These are phyloP conservation scores for Meganola albula DNA, from an alignment of 2,888 invertebrate genomes.

Conservation along the genomic window DNA sequence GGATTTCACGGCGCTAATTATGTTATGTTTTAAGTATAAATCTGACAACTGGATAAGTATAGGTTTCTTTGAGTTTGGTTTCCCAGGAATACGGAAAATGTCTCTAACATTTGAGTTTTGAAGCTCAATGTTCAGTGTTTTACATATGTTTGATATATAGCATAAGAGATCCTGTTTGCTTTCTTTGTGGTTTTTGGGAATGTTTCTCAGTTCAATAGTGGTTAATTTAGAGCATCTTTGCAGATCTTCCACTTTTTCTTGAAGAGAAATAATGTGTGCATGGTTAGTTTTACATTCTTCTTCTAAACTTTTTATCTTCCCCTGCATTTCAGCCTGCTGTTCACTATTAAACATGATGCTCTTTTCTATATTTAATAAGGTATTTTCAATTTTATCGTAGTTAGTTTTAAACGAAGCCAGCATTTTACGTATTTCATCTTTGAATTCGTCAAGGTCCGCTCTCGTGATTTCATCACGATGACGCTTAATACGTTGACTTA, in stretches of 20 bases:
- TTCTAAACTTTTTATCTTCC: background rate
- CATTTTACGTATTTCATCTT: constrained; percentile 1
- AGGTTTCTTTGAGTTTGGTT: background rate
- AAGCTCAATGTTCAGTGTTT: background rate
- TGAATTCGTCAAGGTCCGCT: background rate
- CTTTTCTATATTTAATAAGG: background rate
- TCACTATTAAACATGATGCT: background rate
- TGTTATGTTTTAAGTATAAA: background rate
- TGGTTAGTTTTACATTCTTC: background rate
- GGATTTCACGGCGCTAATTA: background rate
- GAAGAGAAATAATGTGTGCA: background rate
- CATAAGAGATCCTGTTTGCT: background rate
- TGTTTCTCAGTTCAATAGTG: background rate
- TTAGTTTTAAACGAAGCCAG: background rate
- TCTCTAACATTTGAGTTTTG: background rate
- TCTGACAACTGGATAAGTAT: background rate
- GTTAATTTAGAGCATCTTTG: background rate
- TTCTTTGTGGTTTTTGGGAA: background rate
- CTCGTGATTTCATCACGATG: background rate
- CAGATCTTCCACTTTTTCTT: background rate
- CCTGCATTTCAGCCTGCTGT: background rate
- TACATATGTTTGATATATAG: background rate
- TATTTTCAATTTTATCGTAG: background rate
- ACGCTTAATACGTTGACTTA: background rate
- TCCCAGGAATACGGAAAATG: background rate